Base-by-base conservation (phyloP, 1,140 invertebrate species). In the Eueides isabella region DNA sequence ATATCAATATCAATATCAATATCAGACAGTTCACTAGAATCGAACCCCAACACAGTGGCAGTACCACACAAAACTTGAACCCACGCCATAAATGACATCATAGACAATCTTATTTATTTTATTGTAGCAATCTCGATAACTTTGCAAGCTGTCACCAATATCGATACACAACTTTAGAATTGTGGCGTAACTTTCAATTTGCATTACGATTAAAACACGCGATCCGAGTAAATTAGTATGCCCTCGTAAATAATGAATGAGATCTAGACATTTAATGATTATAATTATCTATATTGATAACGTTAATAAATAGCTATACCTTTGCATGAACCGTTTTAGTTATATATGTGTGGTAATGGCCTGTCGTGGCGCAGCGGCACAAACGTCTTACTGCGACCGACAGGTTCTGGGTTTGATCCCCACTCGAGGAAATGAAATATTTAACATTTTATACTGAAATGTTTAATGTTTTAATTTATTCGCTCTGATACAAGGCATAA, bases 201-300 rank as follows among this genome's bases (percentile, higher is more conserved):
- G 48, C 48, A 55, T 55, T 55, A 55, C 48, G 48, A 26, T 55
- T 55, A 26, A 55, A 55, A 55, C 23, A 55, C 48, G 19, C 48
- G 48, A 55, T 26, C 19, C 48, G 12, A 55, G 48, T 55, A 55
- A 55, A 55, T 55, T 55, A 23, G 19, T 55, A 26, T 12, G n/a
- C 19, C n/a, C 48, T 26, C 19, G 48, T 55, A 55, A 55, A 55
- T 55, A 55, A 9, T 55, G 44, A 11, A 48, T 23, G 44, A 23
- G 19, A 48, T 23, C 44, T 19, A 23, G 19, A 55, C 19, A 55
- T 55, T 55, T 55, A 55, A 55, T 55, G 48, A 55, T 55, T 55
- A 26, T 26, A 55, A 55, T 55, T 55, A 55, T 55, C 19, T 55
- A 7, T 55, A 23, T 5, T 55, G 48, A 55, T 55, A 55, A 55